phyloP scores from a whole-genome alignment of 30 jellyfish, hydroid and myxozoan species.

The Sanderia malayensis region DNA sequence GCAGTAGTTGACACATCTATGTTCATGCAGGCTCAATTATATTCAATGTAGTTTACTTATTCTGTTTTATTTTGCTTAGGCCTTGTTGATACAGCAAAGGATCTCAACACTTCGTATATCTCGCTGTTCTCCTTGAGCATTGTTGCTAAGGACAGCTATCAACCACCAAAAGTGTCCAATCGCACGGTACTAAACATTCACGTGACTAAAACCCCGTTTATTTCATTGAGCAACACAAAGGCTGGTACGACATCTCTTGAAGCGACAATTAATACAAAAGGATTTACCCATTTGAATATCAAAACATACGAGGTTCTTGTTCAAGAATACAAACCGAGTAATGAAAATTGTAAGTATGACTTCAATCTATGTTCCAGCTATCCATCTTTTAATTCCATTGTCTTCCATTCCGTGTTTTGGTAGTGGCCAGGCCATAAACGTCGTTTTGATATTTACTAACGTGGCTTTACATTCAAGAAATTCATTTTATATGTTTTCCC shows the following conservation, averaged over 20 bases:
- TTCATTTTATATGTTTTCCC: too few species aligned
- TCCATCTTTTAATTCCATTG: too few species aligned
- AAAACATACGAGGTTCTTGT: slow-evolving; percentile 51
- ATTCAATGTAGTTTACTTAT: too few species aligned
- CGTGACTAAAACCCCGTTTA: slow-evolving; percentile 56
- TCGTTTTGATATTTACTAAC: too few species aligned
- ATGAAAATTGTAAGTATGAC: slow-evolving; percentile 69
- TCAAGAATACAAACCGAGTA: slow-evolving; percentile 61
- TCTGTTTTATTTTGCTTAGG: too few species aligned
- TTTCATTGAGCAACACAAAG: slow-evolving; percentile 19
- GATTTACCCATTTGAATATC: slow-evolving; percentile 43
- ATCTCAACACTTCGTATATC: slow-evolving; percentile 36
- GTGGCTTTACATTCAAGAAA: too few species aligned
- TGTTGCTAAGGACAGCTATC: slow-evolving; percentile 71
- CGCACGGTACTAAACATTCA: slow-evolving; percentile 37
- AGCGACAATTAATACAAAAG: slow-evolving; percentile 52
- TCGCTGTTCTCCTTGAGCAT: slow-evolving; percentile 42
- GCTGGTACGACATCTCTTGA: slow-evolving; percentile 62
- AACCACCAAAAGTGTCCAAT: slow-evolving; percentile 67
- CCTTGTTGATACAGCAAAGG: slow-evolving; percentile 43
- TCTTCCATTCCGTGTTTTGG: too few species aligned
- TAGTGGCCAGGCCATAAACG: too few species aligned
- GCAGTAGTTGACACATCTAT: too few species aligned
- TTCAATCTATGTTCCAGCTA: too few species aligned
- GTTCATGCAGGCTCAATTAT: too few species aligned